Conservation (phyloP, 1,140 invertebrate species). For the Heterodera schachtii region DNA sequence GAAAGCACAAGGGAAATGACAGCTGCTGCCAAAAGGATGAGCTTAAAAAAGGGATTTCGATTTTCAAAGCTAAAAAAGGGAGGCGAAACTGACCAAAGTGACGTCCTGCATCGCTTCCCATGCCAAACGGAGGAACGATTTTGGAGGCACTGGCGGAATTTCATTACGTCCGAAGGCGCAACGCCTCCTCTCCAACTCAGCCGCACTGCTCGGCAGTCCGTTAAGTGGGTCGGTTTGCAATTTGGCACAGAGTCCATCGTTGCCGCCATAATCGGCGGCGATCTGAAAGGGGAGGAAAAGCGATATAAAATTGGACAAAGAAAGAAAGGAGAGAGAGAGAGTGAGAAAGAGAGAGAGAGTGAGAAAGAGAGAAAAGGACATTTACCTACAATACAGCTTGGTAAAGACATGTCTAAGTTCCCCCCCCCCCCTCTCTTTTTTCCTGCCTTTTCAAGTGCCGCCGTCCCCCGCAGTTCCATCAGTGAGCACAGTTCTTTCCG, state of each 20-base stretch:
- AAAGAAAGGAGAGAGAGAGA: too few species aligned
- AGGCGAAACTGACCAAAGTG: conserved; percentile 19
- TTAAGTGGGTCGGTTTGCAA: conserved; percentile 92
- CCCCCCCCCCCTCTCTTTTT: background rate
- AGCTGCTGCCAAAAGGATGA: conserved; percentile 74
- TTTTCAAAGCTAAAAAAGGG: background rate
- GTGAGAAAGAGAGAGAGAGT: too few species aligned
- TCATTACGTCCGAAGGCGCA: conserved; percentile 93
- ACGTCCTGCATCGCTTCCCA: conserved; percentile 90
- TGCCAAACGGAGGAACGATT: conserved; percentile 94
- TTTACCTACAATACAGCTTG: too few species aligned
- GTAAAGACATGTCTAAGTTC: background rate
- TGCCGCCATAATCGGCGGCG: conserved; percentile 66
- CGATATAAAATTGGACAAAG: too few species aligned
- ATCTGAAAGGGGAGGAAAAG: conserved; percentile 40
- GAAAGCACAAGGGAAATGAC: conserved; percentile 88
- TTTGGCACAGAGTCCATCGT: conserved; percentile 85
- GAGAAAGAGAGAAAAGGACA: too few species aligned
- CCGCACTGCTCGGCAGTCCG: conserved; percentile 79
- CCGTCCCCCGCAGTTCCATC: conserved; percentile 51
- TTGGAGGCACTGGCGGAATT: conserved; percentile 97
- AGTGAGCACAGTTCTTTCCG: conserved; percentile 41
- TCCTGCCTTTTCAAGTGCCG: conserved; percentile 51
- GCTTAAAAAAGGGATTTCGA: conserved; percentile 78
- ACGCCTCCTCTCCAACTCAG: conserved; percentile 82